These are phyloP conservation scores for Sciurus vulgaris DNA, from an alignment of 2,797 vertebrate genomes.

Conservation along the genomic window DNA sequence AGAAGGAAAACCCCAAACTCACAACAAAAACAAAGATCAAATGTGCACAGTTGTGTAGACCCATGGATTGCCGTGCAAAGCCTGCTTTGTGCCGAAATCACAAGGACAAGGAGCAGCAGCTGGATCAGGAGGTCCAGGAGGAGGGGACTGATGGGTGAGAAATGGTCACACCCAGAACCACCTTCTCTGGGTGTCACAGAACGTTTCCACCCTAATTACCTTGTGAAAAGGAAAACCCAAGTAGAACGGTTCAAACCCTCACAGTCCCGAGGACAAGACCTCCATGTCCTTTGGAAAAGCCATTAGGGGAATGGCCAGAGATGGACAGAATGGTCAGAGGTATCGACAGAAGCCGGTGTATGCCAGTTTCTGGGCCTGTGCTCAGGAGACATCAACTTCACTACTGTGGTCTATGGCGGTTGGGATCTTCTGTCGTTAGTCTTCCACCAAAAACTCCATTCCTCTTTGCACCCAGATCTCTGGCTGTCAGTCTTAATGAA, in stretches of 20 bases:
- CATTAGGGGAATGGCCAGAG: constrained; percentile 4
- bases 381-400: constrained; percentile 79
- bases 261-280: constrained; percentile 63
- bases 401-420: constrained; percentile 75
- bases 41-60: constrained; percentile 4
- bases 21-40: constrained; percentile 54
- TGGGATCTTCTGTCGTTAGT: constrained; percentile 75
- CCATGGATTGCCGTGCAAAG: constrained; percentile 5
- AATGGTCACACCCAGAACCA: constrained; percentile 70
- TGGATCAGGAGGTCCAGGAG: constrained; percentile 59
- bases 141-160: constrained; percentile 69
- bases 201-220: constrained; percentile 74
- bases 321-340: background rate
- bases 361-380: constrained; percentile 73
- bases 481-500: constrained; percentile 80
- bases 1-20: background rate
- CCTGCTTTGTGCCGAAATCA: background rate
- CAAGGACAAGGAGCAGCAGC: constrained; percentile 45
- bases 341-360: constrained; percentile 40
- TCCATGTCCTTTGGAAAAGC: constrained; percentile 72
- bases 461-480: constrained; percentile 81
- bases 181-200: constrained; percentile 68
- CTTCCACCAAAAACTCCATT: constrained; percentile 81
- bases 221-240: constrained; percentile 77
- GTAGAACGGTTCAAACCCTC: constrained; percentile 77